Evolutionary conservation across 2,797 vertebrate genomes (phyloP), one percentile per base, ranked within the genome.

Genomic region (Botia almorhae): DNA sequence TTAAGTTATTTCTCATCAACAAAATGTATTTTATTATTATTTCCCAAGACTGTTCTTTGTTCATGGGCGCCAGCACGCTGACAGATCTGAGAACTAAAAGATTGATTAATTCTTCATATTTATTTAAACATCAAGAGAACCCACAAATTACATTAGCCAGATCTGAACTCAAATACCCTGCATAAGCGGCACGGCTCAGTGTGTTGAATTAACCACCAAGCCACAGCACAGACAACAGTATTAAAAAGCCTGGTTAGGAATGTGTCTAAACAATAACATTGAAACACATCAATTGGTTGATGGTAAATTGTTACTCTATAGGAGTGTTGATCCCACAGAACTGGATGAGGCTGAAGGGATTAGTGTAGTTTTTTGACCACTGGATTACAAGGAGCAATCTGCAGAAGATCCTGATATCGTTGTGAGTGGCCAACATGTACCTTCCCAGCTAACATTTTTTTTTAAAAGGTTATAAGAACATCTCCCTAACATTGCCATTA

Each of bases 391-490:
- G 7, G 39, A 72, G 39, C 39, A 56, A 74, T 26, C 68, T 68
- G 14, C 26, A 33, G n/a, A 13, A 72, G 51, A 10, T 26, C 23
- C 13, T 73, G 39, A 75, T 67, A 69, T 64, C 76, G 86, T 86
- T 85, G 87, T 85, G 85, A 87, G 71, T 55, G 72, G n/a, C 82
- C 55, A 33, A 76, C 48, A 33, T 33, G 33, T 33, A 33, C 33
- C 33, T 33, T 33, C 3, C 33, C 33, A 33, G 33, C 33, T 33
- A 33, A 33, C 33, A n/a, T n/a, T n/a, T n/a, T n/a, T n/a, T n/a
- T n/a, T n/a, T n/a, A n/a, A n/a, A n/a, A 33, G 33, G 33, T 33
- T 33, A 2, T 5, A 33, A 3, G 33, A 33, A 33, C 33, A 33
- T 33, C 4, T 33, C 4, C 33, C 33, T 33, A 33, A 33, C 33